Evolutionary conservation across 2,888 invertebrate genomes (phyloP).

Genomic region (Hypsopygia costalis): DNA sequence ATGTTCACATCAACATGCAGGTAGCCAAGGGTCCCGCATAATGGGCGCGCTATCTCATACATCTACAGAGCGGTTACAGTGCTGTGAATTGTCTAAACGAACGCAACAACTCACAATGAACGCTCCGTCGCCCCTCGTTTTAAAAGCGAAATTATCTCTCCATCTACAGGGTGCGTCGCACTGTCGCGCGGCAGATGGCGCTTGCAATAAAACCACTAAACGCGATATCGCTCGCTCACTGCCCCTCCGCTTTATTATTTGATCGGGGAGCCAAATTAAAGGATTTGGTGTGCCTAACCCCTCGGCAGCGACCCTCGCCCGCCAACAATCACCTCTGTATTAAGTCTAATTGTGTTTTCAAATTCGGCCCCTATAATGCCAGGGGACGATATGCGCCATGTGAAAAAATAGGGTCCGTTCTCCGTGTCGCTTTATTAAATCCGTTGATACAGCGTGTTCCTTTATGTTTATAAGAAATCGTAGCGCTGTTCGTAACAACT

Average conservation of each 20-base stretch:
- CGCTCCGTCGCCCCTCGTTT: conserved; percentile 55
- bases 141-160: conserved; percentile 76
- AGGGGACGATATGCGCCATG: conserved; percentile 59
- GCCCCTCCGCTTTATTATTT: conserved; percentile 77
- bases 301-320: conserved; percentile 69
- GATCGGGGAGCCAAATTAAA: conserved; percentile 81
- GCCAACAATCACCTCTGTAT: conserved; percentile 80
- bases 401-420: conserved; percentile 71
- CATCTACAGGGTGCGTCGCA: conserved; percentile 54
- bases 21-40: conserved; percentile 55
- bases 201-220: conserved; percentile 81
- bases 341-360: conserved; percentile 81
- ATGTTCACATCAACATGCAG: conserved; percentile 49
- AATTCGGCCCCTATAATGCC: conserved; percentile 71
- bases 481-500: not conserved
- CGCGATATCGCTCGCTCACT: conserved; percentile 71
- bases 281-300: conserved; percentile 71
- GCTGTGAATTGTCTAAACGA: conserved; percentile 69
- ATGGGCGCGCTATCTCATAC: conserved; percentile 56
- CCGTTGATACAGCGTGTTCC: conserved; percentile 48
- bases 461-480: conserved; percentile 7
- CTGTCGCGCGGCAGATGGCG: conserved; percentile 71
- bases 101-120: conserved; percentile 66
- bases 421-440: conserved; percentile 69
- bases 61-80: conserved; percentile 53